Conservation (phyloP, 2,113 vertebrate species). For the Clinocottus analis region DNA sequence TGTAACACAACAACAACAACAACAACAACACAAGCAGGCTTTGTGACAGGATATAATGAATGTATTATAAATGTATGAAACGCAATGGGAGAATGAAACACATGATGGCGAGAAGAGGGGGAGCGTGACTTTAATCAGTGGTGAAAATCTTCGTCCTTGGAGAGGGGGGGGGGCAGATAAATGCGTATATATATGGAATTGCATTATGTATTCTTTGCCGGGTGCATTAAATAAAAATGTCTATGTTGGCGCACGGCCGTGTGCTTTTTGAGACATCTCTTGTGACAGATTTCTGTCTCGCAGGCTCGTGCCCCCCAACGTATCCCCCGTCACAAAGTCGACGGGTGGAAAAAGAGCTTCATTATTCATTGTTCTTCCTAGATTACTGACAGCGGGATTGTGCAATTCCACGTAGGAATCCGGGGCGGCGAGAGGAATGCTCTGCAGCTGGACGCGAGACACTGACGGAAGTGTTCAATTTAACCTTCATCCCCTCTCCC, state of each 20-base stretch:
- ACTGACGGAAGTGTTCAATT: constrained; percentile 78
- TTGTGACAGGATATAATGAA: background rate
- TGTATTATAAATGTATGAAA: too few species aligned
- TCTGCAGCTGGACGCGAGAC: constrained; percentile 75
- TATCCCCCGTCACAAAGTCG: constrained; percentile 36
- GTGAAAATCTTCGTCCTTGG: background rate
- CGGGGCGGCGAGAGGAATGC: constrained; percentile 79
- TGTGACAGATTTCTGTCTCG: constrained; percentile 38
- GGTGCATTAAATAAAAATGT: background rate
- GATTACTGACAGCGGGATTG: constrained; percentile 78
- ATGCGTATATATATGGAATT: background rate
- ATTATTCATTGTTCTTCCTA: constrained; percentile 69
- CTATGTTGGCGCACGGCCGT: background rate
- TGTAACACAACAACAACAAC: background rate
- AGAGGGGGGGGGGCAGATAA: background rate
- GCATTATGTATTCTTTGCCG: constrained; percentile 7
- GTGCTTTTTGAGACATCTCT: constrained; percentile 8
- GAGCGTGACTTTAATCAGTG: background rate
- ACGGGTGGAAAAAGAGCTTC: constrained; percentile 44
- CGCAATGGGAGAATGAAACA: background rate
- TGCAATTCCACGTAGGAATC: constrained; percentile 83
- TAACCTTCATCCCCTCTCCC: constrained; percentile 69
- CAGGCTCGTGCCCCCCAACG: constrained; percentile 34
- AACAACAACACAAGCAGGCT: background rate
- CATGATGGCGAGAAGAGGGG: too few species aligned